Percentiles rank a stretch among this genome's conserved stretches.
phyloP scores from a whole-genome alignment of 2,797 vertebrate species.

The Todus mexicanus region DNA sequence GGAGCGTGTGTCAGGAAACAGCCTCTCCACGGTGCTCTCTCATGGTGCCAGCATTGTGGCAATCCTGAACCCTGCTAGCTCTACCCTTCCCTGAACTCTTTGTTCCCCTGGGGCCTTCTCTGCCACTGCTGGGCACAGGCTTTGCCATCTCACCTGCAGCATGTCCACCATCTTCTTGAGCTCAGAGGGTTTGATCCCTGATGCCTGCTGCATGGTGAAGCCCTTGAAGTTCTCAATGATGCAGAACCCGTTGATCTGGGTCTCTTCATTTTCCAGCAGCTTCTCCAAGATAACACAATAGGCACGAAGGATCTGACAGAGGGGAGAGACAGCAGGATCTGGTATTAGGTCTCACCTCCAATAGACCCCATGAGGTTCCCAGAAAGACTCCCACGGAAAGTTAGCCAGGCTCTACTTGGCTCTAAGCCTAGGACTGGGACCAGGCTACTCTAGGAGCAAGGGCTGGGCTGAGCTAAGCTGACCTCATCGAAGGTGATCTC shows the following conservation, averaged over 20 bases:
- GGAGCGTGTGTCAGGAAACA: not conserved
- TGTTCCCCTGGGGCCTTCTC: not conserved
- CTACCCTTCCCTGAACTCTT: not conserved
- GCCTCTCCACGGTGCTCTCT: rapidly evolving
- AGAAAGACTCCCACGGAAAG: not conserved
- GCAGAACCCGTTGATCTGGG: constrained; percentile 96
- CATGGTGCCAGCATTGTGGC: not conserved
- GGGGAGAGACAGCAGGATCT: not conserved
- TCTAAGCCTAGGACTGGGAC: not conserved
- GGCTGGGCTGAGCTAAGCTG: not conserved
- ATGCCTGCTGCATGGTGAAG: constrained; percentile 96
- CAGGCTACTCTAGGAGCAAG: rapidly evolving
- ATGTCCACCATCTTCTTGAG: constrained; percentile 99
- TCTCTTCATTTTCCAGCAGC: constrained; percentile 94
- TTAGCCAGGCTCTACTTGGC: not conserved
- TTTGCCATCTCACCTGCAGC: constrained; percentile 85
- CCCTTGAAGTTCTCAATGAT: constrained; percentile 97
- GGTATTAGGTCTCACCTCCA: not conserved
- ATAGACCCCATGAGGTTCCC: not conserved
- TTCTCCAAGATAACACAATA: constrained; percentile 97
- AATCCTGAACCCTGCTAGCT: not conserved
- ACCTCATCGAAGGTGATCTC: constrained; percentile 99
- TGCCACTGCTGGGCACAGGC: not conserved
- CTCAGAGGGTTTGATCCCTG: constrained; percentile 89
- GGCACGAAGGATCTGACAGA: constrained; percentile 86